These are phyloP conservation scores for Orthosia cruda DNA, from an alignment of 2,888 invertebrate genomes.

Conservation along the genomic window DNA sequence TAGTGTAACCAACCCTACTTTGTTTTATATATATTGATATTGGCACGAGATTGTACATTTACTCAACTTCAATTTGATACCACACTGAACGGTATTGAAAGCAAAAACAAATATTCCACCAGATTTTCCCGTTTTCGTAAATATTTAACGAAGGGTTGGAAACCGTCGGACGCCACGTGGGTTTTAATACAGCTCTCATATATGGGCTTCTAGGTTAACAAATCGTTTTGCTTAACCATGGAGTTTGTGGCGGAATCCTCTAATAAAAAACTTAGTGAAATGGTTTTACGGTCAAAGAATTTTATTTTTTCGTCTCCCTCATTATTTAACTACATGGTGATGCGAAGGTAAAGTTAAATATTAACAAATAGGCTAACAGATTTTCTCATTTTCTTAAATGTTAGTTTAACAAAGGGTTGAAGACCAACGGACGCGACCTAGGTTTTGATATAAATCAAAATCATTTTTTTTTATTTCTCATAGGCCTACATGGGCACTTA, in stretches of 20 bases:
- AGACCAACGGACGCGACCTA: slow-evolving; percentile 17
- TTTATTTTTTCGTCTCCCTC: too few relatives aligned
- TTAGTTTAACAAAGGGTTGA: slow-evolving; percentile 36
- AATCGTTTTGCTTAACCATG: slow-evolving; percentile 18
- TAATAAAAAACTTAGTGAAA: slow-evolving; percentile 5
- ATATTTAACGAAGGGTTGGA: slow-evolving; percentile 40
- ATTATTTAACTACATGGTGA: too few relatives aligned
- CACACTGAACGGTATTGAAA: slow-evolving; percentile 21
- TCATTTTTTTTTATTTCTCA: too few relatives aligned
- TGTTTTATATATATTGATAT: background rate
- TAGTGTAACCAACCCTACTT: background rate
- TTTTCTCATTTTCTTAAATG: slow-evolving; percentile 40
- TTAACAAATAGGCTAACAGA: slow-evolving; percentile 31
- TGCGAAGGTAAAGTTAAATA: too few relatives aligned
- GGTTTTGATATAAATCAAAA: slow-evolving; percentile 16
- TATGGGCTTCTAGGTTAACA: background rate
- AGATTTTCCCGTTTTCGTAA: slow-evolving; percentile 37
- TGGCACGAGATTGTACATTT: slow-evolving; percentile 4
- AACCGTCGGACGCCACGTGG: slow-evolving; percentile 18
- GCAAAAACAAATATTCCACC: slow-evolving; percentile 32
- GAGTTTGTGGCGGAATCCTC: background rate
- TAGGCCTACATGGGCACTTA: too few relatives aligned
- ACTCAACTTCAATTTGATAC: slow-evolving; percentile 28
- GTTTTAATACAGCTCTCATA: slow-evolving; percentile 4
- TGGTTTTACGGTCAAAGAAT: background rate